Evolutionary conservation across 1,140 invertebrate genomes (phyloP).

Genomic region (Zelostemma sp.): DNA sequence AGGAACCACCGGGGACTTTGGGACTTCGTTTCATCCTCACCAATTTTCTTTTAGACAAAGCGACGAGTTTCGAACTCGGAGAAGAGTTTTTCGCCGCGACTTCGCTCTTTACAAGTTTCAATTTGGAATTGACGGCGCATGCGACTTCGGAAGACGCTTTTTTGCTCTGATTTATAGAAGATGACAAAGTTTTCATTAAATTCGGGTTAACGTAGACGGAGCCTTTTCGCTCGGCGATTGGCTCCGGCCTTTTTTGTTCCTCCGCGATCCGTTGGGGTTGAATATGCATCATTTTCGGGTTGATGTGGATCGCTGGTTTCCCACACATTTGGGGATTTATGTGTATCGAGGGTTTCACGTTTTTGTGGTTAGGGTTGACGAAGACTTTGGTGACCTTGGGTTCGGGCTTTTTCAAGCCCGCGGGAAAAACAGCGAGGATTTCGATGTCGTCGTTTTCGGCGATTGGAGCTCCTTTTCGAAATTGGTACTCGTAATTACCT

Average conservation of each 20-base stretch:
- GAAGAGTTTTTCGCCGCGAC: conserved; percentile 5
- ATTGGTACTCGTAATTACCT: too few species aligned
- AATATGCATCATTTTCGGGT: conserved; percentile 39
- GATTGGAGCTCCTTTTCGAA: too few species aligned
- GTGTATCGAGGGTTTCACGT: conserved; percentile 37
- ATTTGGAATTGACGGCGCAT: conserved; percentile 30
- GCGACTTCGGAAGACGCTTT: not conserved
- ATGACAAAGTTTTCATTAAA: conserved; percentile 32
- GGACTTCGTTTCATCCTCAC: conserved; percentile 20
- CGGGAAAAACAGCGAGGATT: not conserved
- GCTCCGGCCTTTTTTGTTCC: conserved; percentile 5
- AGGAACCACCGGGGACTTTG: conserved; percentile 2
- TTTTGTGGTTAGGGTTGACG: conserved; percentile 53
- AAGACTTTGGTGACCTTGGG: conserved; percentile 30
- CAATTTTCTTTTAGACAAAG: conserved; percentile 27
- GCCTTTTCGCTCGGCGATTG: not conserved
- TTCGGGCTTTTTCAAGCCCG: not conserved
- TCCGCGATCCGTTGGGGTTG: conserved; percentile 5
- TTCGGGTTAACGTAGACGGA: conserved; percentile 46
- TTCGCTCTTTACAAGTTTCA: conserved; percentile 35
- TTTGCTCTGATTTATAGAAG: conserved; percentile 7
- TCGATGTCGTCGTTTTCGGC: too few species aligned
- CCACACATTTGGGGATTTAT: conserved; percentile 50
- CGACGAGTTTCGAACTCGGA: conserved; percentile 12
- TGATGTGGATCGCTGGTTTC: conserved; percentile 30